A percentile compares a stretch with the other conserved stretches of the same genome.
Conservation (phyloP, 2,888 invertebrate genomes). For the Patella depressa region DNA sequence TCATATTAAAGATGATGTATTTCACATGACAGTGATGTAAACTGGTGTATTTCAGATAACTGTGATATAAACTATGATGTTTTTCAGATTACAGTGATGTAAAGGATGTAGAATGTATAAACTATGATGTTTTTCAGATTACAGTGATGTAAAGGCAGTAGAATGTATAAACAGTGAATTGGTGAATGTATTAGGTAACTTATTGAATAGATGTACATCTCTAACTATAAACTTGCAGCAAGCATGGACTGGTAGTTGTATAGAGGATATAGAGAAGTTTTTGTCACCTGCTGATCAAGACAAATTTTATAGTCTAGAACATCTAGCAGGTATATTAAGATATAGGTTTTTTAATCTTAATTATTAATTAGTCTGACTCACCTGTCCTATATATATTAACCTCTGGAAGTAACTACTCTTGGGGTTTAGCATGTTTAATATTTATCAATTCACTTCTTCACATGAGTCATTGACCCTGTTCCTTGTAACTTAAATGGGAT, state of each 20-base stretch:
- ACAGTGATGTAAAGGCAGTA: conserved; percentile 82
- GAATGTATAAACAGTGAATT: conserved; percentile 88
- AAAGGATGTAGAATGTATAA: conserved; percentile 78
- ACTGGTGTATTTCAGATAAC: no score
- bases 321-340: conserved; percentile 74
- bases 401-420: no score
- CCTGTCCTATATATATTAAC: no score
- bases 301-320: conserved; percentile 74
- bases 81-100: conserved; percentile 80
- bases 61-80: not conserved
- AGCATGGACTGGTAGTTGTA: conserved; percentile 72
- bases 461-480: no score
- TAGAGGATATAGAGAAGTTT: conserved; percentile 43
- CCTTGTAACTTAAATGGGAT: no score
- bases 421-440: no score
- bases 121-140: conserved; percentile 73
- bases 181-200: conserved; percentile 92
- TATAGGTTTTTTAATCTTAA: no score
- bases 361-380: no score
- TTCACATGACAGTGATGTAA: no score
- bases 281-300: conserved; percentile 71
- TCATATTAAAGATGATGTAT: no score
- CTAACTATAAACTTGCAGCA: conserved; percentile 83
- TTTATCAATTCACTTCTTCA: no score
- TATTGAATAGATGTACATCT: conserved; percentile 85